Base-by-base conservation (phyloP, 2,113 vertebrate genomes). In the Nothobranchius furzeri region DNA sequence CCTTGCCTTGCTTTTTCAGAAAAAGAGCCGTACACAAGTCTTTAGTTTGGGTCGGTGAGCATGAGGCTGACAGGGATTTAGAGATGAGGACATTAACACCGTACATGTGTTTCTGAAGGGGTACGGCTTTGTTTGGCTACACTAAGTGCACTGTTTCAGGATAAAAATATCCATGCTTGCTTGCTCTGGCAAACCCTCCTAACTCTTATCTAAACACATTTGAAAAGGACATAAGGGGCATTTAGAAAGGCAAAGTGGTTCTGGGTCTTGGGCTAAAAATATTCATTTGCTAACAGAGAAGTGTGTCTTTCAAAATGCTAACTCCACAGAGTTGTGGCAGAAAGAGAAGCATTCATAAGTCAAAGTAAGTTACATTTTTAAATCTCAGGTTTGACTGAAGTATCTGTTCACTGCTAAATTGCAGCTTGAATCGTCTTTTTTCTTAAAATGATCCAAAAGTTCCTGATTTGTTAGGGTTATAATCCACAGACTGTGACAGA, bases 161-260 rank as follows among this genome's bases (percentile, higher is more conserved):
- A 70, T 46, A 79, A 84, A 90, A 90, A 88, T 90, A 85, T 68
- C 80, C 50, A 37, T 35, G 75, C 78, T 79, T 81, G 68, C 78
- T 81, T 80, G 73, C 60, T 68, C 30, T 72, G 56, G 60, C 14
- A 11, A 56, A 69, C 45, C 62, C 62, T 75, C 55, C 70, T 7
- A 36, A 75, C 73, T 64, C 64, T 84, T 79, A 79, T 82, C 84
- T 81, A 84, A 85, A 82, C 68, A 90, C 63, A 60, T 69, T 51
- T 46, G 61, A 67, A 62, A 49, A 47, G 58, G 75, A 87, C 75
- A 87, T 20, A 68, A 85, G 73, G 46, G n/a, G 1, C 75, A 80
- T 89, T 90, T 68, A 88, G 43, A 70, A 77, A 58, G 56, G 5
- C 45, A 15, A 60, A 73, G 62, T 78, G 17, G 52, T 68, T 30